phyloP scores from a whole-genome alignment of 2,888 invertebrate species.

The Eudasyphora cyanicolor region DNA sequence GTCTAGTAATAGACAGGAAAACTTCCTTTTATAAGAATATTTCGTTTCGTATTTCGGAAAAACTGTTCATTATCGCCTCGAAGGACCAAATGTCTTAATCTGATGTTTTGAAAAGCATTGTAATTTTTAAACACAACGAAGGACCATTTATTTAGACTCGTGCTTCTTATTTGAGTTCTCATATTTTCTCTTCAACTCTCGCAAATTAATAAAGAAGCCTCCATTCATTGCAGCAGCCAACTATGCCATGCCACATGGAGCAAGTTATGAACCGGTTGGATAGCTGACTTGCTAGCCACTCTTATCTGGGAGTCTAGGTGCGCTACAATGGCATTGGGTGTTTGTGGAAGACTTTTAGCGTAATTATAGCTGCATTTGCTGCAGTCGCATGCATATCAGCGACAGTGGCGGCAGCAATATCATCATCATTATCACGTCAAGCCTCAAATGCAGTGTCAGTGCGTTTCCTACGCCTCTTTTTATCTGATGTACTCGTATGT shows the following conservation, averaged over 20 bases:
- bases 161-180: not conserved
- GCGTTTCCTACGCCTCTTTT: constrained; percentile 44
- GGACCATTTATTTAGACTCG: no score
- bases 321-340: not conserved
- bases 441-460: constrained; percentile 42
- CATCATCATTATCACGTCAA: constrained; percentile 29
- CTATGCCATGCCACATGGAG: constrained; percentile 27
- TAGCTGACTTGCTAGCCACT: not conserved
- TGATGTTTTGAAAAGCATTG: no score
- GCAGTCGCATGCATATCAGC: not conserved
- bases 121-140: no score
- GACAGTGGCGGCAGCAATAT: constrained; percentile 20
- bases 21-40: no score
- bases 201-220: constrained; percentile 35
- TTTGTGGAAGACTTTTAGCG: constrained; percentile 54
- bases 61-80: no score
- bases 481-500: constrained; percentile 20
- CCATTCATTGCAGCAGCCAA: not conserved
- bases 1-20: no score
- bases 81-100: no score
- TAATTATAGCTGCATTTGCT: constrained; percentile 58
- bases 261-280: not conserved
- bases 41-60: no score
- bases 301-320: not conserved
- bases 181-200: not conserved